A percentile compares a stretch with the other conserved stretches of the same genome.
phyloP scores from a whole-genome alignment of 2,888 invertebrate species.

The Pantelozetes paolii region DNA sequence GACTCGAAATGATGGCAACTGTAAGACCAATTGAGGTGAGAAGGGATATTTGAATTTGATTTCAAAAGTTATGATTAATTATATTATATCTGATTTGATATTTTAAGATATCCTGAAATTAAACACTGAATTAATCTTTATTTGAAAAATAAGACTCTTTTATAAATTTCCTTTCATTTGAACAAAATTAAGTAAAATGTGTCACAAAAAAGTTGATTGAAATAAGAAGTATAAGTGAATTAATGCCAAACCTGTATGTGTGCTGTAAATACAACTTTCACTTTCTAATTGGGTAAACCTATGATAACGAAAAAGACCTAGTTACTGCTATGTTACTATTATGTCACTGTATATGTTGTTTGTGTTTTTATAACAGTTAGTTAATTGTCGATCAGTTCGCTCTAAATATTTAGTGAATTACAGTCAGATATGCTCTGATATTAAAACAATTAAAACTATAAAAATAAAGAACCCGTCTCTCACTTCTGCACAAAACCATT shows the following conservation, averaged over 20 bases:
- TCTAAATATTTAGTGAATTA: too few species aligned
- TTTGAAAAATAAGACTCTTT: background rate
- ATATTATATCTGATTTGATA: background rate
- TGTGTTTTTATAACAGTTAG: too few species aligned
- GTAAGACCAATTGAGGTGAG: conserved; percentile 28
- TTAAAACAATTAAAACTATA: too few species aligned
- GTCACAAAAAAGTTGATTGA: conserved; percentile 28
- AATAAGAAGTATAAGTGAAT: background rate
- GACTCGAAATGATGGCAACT: background rate
- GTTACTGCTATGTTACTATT: too few species aligned
- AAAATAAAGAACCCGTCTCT: too few species aligned
- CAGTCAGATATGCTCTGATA: too few species aligned
- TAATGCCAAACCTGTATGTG: background rate
- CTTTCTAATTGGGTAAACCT: conserved; percentile 9
- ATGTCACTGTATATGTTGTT: too few species aligned
- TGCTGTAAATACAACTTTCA: conserved; percentile 9
- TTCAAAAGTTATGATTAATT: background rate
- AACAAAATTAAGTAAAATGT: background rate
- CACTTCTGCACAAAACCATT: too few species aligned
- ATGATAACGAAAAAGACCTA: too few species aligned
- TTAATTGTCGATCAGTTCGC: background rate
- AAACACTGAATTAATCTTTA: conserved; percentile 3
- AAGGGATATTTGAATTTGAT: background rate
- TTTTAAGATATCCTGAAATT: conserved; percentile 24
- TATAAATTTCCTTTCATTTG: conserved; percentile 1